Evolutionary conservation across 2,888 invertebrate species (phyloP), one percentile per base, ranked within the genome.

Genomic region (Melanargia galathea): DNA sequence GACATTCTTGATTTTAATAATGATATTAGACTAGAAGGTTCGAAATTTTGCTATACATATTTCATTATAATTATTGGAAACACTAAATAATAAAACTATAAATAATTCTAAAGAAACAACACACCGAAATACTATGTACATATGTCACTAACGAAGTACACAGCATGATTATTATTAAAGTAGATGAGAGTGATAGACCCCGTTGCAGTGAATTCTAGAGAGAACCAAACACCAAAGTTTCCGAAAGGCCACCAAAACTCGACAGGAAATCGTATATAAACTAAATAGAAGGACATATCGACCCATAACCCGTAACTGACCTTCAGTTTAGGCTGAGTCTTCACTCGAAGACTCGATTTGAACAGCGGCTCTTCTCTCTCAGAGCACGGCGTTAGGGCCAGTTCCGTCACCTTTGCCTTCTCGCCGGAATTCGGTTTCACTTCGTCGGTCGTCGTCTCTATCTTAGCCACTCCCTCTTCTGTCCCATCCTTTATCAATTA

Each of bases 291-390:
- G 82, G 75, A 81, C 70, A 83, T 73, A 77, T 61, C 61, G 61
- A 58, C 72, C 76, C 70, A 72, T 68, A 65, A 70, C 71, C 76
- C 70, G 71, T 70, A 82, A 90, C 91, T 91, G 76, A 91, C 91
- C 91, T 91, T 91, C 65, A 81, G 77, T 75, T 85, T 88, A 8
- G 80, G 76, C 73, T 81, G 86, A 60, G 75, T 71, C 79, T 84
- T 87, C 70, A 89, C 72, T 63, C 86, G 87, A 30, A 91, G 90
- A 70, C 87, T 91, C 70, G 91, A 91, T 77, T 90, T 90, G 90
- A 81, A 90, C 62, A 91, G 82, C 48, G 91, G 91, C 73, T 90
- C 91, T 73, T 91, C 91, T 71, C 86, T 90, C 63, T 91, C 91
- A 16, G 84, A 80, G 40, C 79, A 73, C 40, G 87, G 83, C 22